Conservation (phyloP, 1,140 invertebrate genomes). For the Melipona quadrifasciata region DNA sequence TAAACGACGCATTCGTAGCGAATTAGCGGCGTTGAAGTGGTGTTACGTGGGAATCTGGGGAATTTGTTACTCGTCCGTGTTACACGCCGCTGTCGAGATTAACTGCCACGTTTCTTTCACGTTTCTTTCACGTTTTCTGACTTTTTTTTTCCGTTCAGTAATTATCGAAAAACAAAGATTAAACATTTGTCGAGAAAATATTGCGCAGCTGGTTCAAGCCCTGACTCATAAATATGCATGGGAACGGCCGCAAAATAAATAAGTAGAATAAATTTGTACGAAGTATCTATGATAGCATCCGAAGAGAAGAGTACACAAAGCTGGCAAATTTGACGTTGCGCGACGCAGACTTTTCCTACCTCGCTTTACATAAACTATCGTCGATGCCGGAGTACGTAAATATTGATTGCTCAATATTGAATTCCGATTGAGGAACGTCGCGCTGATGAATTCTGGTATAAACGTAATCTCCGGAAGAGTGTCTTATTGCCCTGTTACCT, state of each 20-base stretch:
- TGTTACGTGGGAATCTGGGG: too few species aligned
- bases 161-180: neutral
- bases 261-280: neutral
- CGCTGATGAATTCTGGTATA: neutral
- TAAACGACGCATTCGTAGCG: neutral
- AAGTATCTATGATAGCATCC: neutral
- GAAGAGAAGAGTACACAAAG: neutral
- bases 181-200: neutral
- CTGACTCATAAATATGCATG: neutral
- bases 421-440: neutral
- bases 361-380: neutral
- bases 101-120: too few species aligned
- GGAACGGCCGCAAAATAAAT: neutral
- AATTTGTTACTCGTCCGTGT: too few species aligned
- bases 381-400: neutral
- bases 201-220: neutral
- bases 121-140: too few species aligned
- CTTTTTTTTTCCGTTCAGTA: too few species aligned
- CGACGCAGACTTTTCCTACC: neutral
- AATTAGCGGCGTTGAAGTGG: too few species aligned
- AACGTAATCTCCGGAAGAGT: neutral
- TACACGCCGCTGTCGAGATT: too few species aligned
- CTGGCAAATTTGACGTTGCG: neutral
- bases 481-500: neutral
- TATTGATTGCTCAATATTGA: neutral